Evolutionary conservation across 2,113 vertebrate species (phyloP).

Genomic region (Sinocyclocheilus grahami): DNA sequence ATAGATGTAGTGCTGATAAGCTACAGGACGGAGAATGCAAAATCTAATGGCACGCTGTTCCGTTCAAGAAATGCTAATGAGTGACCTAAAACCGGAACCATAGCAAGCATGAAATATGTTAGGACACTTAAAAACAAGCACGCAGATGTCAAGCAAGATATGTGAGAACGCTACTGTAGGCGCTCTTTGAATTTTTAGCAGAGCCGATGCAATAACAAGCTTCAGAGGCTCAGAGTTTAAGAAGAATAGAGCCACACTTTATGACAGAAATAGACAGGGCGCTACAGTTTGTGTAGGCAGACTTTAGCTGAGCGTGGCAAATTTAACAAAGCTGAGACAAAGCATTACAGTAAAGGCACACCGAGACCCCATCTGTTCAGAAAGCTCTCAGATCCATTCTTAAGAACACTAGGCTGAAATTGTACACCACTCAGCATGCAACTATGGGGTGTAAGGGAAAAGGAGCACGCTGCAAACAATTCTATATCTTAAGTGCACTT

Average conservation of each 20-base stretch:
- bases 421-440: conserved; percentile 33
- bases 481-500: conserved; percentile 21
- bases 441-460: conserved; percentile 16
- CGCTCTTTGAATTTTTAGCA: background rate
- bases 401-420: conserved; percentile 17
- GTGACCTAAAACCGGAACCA: conserved; percentile 5
- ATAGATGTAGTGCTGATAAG: conserved; percentile 55
- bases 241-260: background rate
- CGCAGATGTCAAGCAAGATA: background rate
- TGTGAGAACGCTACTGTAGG: background rate
- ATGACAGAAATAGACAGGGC: conserved; percentile 32
- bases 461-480: background rate
- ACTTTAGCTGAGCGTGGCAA: conserved; percentile 40
- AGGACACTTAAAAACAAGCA: conserved; percentile 2
- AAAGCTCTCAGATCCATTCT: conserved; percentile 31
- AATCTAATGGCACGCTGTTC: conserved; percentile 9
- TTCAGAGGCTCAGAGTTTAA: conserved; percentile 14
- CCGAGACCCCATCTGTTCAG: conserved; percentile 37
- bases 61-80: conserved; percentile 21
- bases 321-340: conserved; percentile 37
- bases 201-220: conserved; percentile 16
- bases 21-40: conserved; percentile 39
- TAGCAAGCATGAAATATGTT: conserved; percentile 2
- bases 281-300: conserved; percentile 29
- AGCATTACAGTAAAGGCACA: conserved; percentile 38